These are phyloP conservation scores for Julus scandinavius DNA, from an alignment of 2,888 invertebrate species.

Conservation along the genomic window DNA sequence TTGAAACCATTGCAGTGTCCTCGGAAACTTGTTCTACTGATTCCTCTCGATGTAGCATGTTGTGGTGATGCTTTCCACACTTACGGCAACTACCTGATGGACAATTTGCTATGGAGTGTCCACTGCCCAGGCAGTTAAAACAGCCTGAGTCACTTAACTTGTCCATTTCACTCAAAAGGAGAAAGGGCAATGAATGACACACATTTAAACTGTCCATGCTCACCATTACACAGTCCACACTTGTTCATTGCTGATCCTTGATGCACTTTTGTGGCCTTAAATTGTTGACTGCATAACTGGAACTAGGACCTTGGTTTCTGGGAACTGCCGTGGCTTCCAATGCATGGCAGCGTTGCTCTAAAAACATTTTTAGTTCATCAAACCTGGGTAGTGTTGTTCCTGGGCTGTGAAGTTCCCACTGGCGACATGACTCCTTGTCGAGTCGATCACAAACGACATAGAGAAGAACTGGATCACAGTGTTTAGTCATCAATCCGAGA, in stretches of 20 bases:
- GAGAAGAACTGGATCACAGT: neutral
- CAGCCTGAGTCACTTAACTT: neutral
- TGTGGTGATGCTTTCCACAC: neutral
- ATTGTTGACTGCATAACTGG: too few species aligned
- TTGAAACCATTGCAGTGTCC: neutral
- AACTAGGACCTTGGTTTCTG: neutral
- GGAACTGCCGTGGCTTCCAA: neutral
- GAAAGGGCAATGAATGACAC: neutral
- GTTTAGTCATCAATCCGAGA: neutral
- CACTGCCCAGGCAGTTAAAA: neutral
- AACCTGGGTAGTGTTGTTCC: neutral
- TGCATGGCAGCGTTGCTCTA: neutral
- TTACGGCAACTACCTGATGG: neutral
- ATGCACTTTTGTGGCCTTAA: neutral
- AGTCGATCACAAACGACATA: neutral
- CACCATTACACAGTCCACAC: neutral
- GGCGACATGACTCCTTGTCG: neutral
- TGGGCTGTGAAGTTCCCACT: neutral
- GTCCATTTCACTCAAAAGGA: neutral
- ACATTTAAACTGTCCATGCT: neutral
- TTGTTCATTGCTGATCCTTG: neutral
- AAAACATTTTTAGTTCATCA: too few species aligned
- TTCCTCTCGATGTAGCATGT: neutral
- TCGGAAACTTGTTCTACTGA: too few species aligned
- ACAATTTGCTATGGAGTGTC: neutral